Conservation (phyloP, 2,113 vertebrate genomes). For the Orthonyx spaldingii region DNA sequence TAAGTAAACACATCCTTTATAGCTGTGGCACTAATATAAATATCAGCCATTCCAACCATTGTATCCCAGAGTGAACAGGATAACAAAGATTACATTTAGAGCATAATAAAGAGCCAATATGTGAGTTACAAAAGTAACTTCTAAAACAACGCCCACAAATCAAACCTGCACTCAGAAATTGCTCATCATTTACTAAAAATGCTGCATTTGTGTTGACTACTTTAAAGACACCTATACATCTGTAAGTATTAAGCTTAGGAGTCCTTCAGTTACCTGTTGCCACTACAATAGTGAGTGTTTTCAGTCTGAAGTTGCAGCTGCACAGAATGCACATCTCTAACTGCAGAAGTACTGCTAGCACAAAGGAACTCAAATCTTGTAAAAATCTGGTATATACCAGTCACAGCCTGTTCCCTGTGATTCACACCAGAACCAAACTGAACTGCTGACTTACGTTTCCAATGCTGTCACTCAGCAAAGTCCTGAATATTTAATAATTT, state of each 20-base stretch:
- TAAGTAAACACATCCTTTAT: background rate
- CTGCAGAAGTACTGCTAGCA: background rate
- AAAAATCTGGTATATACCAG: background rate
- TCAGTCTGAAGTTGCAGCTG: background rate
- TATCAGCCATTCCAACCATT: background rate
- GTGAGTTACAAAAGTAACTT: background rate
- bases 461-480: background rate
- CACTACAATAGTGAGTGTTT: background rate
- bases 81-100: background rate
- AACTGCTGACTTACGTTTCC: background rate
- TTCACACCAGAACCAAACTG: background rate
- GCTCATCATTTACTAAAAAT: background rate
- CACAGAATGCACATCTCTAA: background rate
- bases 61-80: background rate
- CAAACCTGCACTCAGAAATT: background rate
- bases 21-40: background rate
- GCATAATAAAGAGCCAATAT: background rate
- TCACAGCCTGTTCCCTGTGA: background rate
- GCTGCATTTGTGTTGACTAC: background rate
- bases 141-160: background rate
- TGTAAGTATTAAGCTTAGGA: background rate
- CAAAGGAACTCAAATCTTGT: background rate
- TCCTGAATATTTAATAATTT: constrained; percentile 41
- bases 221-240: background rate
- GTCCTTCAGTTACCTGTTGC: background rate